Evolutionary conservation across 2,888 invertebrate genomes (phyloP), one percentile per base, ranked within the genome.

Genomic region (Catocala fraxini): DNA sequence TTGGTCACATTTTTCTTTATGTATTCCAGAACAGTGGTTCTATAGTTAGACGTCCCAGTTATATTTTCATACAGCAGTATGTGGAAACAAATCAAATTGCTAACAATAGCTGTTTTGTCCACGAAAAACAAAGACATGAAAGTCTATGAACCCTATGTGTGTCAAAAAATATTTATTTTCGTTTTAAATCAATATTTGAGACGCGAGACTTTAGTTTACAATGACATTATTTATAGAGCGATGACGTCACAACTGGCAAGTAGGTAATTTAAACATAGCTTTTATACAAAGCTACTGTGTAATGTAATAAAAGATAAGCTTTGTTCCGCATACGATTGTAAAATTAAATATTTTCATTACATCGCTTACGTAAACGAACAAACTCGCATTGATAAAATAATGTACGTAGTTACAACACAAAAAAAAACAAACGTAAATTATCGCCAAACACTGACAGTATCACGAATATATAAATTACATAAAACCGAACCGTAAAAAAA

Each of bases 1-100:
- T 64, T 73, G 72, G 78, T 54, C 56, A 33, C 71, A 71, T 72
- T 42, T 71, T 70, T 70, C 54, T 53, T 53, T 25, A 62, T 65
- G 63, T 59, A 69, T 82, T 79, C 82, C 78, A 75, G 81, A 73
- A 80, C 85, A 77, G 69, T 73, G 79, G 82, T 47, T 57, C 51
- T 51, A 65, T 60, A 71, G 74, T 73, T 56, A 58, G 58, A n/a
- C 63, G 76, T 66, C 53, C 77, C 66, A 77, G 72, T 77, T 77
- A 57, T 55, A 57, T 63, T 61, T 58, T 62, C 47, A 56, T 54
- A 56, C 43, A 47, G 53, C 35, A 33, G 66, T 66, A 71, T 59
- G 69, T 69, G 59, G 61, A 68, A 77, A 71, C 75, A 73, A 77
- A 69, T 68, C 71, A 53, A 75, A 74, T 66, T 69, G 10, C 56